Percentiles rank a stretch among this genome's conserved stretches.
These are phyloP conservation scores for Rousettus leschenaultii DNA, from an alignment of 2,113 vertebrate genomes.

Conservation along the genomic window DNA sequence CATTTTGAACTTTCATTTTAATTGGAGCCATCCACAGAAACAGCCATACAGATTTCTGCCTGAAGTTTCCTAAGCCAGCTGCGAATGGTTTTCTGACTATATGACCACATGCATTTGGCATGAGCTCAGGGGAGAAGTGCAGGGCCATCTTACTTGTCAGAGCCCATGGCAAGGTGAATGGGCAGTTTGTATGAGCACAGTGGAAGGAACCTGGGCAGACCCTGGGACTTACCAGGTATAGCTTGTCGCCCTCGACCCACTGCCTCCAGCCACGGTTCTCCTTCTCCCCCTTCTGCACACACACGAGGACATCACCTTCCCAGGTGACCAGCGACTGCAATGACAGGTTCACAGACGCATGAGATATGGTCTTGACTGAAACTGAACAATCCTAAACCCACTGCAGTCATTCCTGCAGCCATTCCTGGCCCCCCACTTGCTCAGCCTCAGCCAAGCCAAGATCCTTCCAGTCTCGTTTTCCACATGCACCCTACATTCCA, in stretches of 20 bases:
- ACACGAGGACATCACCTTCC: constrained; percentile 93
- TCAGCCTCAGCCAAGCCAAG: too few species aligned
- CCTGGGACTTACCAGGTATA: constrained; percentile 89
- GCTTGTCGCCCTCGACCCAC: constrained; percentile 93
- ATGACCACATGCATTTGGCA: constrained; percentile 1
- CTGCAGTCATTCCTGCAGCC: not conserved
- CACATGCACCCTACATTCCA: not conserved
- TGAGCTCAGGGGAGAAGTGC: not conserved
- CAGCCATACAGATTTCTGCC: constrained; percentile 39
- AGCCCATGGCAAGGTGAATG: not conserved
- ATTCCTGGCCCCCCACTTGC: too few species aligned
- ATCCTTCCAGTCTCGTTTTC: not conserved
- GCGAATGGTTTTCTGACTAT: constrained; percentile 56
- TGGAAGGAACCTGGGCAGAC: not conserved
- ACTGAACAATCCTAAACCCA: too few species aligned
- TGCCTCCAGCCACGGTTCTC: constrained; percentile 95
- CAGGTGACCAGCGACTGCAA: constrained; percentile 89
- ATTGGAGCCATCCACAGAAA: constrained; percentile 51
- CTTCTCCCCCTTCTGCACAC: constrained; percentile 96
- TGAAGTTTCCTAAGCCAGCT: constrained; percentile 29
- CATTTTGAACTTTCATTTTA: constrained; percentile 47
- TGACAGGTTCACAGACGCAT: constrained; percentile 48
- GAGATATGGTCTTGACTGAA: not conserved
- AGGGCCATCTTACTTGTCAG: constrained; percentile 34
- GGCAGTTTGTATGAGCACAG: not conserved